phyloP scores from a whole-genome alignment of 2,113 vertebrate genomes.

The Trachemys scripta region DNA sequence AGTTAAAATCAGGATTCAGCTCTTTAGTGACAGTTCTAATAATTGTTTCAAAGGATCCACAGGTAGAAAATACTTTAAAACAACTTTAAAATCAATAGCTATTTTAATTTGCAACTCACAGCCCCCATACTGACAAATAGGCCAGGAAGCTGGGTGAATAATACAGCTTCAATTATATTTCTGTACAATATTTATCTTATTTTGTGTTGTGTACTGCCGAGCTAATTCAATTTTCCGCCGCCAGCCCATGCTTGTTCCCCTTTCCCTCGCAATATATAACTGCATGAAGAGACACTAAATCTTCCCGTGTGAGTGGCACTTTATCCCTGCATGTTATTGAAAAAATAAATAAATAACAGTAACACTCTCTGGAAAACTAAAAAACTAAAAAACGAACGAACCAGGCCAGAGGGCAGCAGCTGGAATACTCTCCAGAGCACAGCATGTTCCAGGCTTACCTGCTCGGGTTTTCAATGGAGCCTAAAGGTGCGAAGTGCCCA shows the following conservation, averaged over 20 bases:
- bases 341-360: conserved; percentile 44
- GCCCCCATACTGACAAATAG: conserved; percentile 63
- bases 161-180: conserved; percentile 70
- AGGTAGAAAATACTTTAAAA: conserved; percentile 62
- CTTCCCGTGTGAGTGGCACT: conserved; percentile 37
- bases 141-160: conserved; percentile 54
- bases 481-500: background rate
- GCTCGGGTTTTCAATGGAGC: background rate
- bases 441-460: background rate
- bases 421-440: background rate
- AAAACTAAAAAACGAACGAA: background rate
- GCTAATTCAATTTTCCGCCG: conserved; percentile 76
- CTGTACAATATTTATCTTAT: conserved; percentile 76
- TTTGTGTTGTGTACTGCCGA: conserved; percentile 59
- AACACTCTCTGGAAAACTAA: background rate
- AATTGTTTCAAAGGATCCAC: conserved; percentile 60
- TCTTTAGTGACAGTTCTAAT: conserved; percentile 29
- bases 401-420: background rate
- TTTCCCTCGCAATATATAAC: conserved; percentile 65
- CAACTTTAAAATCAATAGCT: conserved; percentile 70
- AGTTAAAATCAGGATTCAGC: background rate
- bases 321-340: conserved; percentile 36
- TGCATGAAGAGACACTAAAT: conserved; percentile 69
- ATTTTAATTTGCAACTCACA: conserved; percentile 69
- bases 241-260: conserved; percentile 63